Conservation (phyloP, 2,888 invertebrate species). For the Ethmia dodecea region DNA sequence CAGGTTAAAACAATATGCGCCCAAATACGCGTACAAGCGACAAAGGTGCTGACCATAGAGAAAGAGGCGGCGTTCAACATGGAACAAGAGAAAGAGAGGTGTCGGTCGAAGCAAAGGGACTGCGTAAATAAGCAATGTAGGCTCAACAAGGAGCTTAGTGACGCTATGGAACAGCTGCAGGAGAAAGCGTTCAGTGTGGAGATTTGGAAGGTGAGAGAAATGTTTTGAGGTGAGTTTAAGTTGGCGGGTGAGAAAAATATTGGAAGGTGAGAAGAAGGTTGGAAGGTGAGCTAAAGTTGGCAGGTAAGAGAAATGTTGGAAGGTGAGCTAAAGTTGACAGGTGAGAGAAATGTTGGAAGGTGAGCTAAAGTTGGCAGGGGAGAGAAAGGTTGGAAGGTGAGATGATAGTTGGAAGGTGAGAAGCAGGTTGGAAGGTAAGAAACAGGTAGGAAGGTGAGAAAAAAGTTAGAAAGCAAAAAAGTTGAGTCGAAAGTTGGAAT, state of each 20-base stretch:
- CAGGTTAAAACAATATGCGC: constrained; percentile 48
- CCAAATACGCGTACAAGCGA: constrained; percentile 48
- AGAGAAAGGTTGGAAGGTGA: no score
- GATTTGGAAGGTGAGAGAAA: constrained; percentile 40
- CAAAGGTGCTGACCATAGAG: constrained; percentile 47
- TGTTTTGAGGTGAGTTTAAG: neutral
- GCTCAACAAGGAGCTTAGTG: constrained; percentile 36
- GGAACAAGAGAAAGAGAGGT: constrained; percentile 31
- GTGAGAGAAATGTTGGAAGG: no score
- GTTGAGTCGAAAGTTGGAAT: no score
- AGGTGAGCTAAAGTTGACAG: no score
- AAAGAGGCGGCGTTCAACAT: constrained; percentile 45
- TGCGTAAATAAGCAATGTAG: constrained; percentile 42
- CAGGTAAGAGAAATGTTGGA: no score
- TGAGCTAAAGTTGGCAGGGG: no score
- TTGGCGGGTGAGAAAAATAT: neutral
- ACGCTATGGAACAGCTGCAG: constrained; percentile 31
- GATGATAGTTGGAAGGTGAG: no score
- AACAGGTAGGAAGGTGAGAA: no score
- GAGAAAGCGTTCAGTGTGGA: constrained; percentile 35
- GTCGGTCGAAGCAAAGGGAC: constrained; percentile 23
- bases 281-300: no score
- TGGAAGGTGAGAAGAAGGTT: no score
- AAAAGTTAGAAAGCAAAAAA: no score
- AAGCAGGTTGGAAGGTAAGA: neutral